Base-by-base conservation (phyloP, 2,113 vertebrate species). In the Channa argus region DNA sequence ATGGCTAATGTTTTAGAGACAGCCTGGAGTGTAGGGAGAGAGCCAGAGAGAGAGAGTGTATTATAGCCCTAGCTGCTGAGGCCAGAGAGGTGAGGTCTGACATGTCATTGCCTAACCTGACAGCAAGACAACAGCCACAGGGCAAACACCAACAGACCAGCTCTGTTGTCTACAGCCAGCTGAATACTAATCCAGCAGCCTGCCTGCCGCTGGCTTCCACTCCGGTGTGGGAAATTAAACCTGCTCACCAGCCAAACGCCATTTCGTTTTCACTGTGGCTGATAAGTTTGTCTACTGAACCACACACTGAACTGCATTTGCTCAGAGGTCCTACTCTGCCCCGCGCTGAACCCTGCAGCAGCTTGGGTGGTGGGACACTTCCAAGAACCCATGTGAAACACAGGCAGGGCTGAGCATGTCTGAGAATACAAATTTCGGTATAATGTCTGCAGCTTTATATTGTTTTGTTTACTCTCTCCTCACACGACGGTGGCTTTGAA, bases 71-170 rank as follows among this genome's bases (percentile, higher is more conserved):
- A 59, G 83, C 65, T 38, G 54, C 74, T 7, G 68, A 63, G 74
- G 74, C 76, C 68, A 33, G 53, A 56, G 77, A 75, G 76, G 70
- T 72, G 85, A 88, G 76, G 72, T 47, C 80, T 71, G 73, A 71
- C 76, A 62, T 83, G 77, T 83, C 83, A 51, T 3, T 64, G 61
- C 79, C 79, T 77, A 63, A 88, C 70, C 88, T 72, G 72, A 87
- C 86, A 89, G 85, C 74, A 43, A 81, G 73, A 90, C 81, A 89
- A 83, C 85, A 83, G 83, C 83, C 86, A 64, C 75, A 5, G 80
- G 87, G 80, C 88, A 89, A 86, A 91, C 83, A 63, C 52, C 81
- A 81, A 47, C 88, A 79, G 52, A 65, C 69, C 7, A 13, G 67
- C 68, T 68, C 67, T 62, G 75, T 51, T 74, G 85, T 84, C 80